A percentile compares a stretch with the other conserved stretches of the same genome.
Conservation (phyloP, 1,140 invertebrate species). For the Sesamia nonagrioides region DNA sequence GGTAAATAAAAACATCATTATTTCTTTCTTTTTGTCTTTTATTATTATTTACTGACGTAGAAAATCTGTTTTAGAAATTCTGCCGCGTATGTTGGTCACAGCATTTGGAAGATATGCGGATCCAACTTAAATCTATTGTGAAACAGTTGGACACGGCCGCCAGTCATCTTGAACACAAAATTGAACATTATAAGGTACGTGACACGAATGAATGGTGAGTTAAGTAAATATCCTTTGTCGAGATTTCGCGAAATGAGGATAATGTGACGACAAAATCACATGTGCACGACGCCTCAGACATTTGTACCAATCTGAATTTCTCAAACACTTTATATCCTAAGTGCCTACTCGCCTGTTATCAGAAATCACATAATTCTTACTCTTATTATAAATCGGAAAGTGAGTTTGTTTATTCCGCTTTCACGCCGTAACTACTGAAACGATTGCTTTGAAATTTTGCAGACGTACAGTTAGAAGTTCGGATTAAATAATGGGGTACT, state of each 20-base stretch:
- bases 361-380: background rate
- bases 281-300: background rate
- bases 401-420: no score
- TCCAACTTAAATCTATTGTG: constrained; percentile 86
- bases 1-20: constrained; percentile 72
- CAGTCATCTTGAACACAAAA: constrained; percentile 84
- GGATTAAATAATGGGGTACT: no score
- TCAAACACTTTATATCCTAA: background rate
- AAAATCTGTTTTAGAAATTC: constrained; percentile 80
- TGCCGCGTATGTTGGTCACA: constrained; percentile 88
- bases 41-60: background rate
- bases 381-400: no score
- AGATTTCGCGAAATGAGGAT: constrained; percentile 17
- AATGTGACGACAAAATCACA: background rate
- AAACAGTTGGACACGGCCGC: constrained; percentile 86
- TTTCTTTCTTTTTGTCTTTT: background rate
- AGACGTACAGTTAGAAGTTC: no score
- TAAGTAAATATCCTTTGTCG: constrained; percentile 12
- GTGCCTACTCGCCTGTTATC: background rate
- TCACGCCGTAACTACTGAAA: no score
- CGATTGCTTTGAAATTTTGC: no score
- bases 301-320: background rate
- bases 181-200: constrained; percentile 87
- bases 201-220: constrained; percentile 23
- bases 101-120: constrained; percentile 88